Percentiles rank a stretch among this genome's conserved stretches.
Evolutionary conservation across 2,113 vertebrate genomes (phyloP).

Genomic region (Argyrosomus japonicus): DNA sequence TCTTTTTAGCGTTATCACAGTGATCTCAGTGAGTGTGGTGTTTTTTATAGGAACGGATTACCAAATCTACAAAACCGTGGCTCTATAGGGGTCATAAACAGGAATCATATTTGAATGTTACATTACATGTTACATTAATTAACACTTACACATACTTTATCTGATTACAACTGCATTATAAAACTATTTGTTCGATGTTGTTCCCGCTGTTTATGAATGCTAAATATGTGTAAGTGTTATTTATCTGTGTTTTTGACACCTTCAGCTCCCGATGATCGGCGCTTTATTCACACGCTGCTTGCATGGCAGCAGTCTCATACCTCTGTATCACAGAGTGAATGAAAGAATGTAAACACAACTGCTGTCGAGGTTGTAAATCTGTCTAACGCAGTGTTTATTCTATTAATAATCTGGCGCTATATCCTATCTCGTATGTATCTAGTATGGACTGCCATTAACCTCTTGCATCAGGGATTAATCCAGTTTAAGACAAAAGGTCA

Average conservation of each 20-base stretch:
- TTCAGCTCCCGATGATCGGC: neutral
- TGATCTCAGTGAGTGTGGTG: no score
- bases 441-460: slow-evolving; percentile 10
- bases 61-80: no score
- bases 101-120: no score
- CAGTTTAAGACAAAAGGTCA: slow-evolving; percentile 43
- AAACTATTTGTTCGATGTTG: neutral
- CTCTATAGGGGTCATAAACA: no score
- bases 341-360: slow-evolving; percentile 4
- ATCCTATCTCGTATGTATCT: neutral
- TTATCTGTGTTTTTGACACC: neutral
- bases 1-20: no score
- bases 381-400: neutral
- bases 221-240: neutral
- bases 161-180: no score
- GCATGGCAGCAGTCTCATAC: neutral
- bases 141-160: no score
- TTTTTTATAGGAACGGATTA: no score
- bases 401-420: neutral
- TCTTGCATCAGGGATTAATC: slow-evolving; percentile 13
- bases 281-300: neutral
- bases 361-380: neutral
- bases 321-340: neutral
- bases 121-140: no score
- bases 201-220: neutral